Conservation (phyloP, 2,888 invertebrate genomes). For the Bimastos eiseni region DNA sequence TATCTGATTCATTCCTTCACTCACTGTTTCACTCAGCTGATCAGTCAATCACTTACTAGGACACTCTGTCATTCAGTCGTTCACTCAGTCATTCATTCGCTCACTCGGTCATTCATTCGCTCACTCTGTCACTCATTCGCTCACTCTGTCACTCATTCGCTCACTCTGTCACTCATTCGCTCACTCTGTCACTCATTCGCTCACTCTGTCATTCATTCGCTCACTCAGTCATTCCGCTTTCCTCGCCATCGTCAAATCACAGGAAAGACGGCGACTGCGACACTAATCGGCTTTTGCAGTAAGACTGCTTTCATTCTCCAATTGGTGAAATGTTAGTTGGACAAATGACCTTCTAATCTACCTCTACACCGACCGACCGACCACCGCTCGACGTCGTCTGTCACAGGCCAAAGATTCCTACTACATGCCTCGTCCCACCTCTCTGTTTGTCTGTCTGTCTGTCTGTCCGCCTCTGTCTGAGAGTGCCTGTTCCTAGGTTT, state of each 20-base stretch:
- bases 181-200: too few species aligned
- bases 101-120: too few species aligned
- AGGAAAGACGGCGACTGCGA: not conserved
- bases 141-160: not conserved
- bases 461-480: not conserved
- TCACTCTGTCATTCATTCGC: too few species aligned
- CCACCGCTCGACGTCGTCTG: not conserved
- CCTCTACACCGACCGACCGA: not conserved
- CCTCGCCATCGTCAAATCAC: not conserved
- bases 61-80: too few species aligned
- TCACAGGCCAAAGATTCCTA: not conserved
- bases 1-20: not conserved
- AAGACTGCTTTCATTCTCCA: not conserved
- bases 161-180: too few species aligned
- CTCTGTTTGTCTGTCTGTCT: not conserved
- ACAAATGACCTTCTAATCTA: not conserved
- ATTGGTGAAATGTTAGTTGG: not conserved
- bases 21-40: not conserved
- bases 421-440: not conserved
- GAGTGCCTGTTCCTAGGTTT: too few species aligned
- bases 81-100: too few species aligned
- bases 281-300: conserved; percentile 13
- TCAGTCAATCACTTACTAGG: not conserved
- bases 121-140: not conserved
- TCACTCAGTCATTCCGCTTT: not conserved